Evolutionary conservation across 2,113 vertebrate species (phyloP).

Genomic region (Elephantulus edwardii): DNA sequence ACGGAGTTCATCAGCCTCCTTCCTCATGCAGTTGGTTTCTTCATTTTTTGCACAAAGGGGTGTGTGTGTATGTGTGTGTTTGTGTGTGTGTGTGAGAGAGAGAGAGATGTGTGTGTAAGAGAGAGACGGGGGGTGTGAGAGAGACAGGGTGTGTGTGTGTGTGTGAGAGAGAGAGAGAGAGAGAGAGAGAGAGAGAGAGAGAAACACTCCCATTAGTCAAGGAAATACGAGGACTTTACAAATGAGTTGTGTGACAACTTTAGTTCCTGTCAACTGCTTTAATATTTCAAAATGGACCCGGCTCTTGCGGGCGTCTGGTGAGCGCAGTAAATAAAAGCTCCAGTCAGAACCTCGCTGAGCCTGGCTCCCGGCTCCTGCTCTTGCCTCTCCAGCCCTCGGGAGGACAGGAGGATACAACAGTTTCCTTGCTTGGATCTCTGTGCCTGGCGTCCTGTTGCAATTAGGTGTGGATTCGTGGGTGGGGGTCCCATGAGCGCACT

Average conservation of each 20-base stretch:
- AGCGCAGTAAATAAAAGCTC: not conserved
- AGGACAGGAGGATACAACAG: not conserved
- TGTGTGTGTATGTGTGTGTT: not conserved
- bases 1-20: not conserved
- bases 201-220: not conserved
- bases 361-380: not conserved
- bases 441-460: not conserved
- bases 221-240: not conserved
- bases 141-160: not conserved
- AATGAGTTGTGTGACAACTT: conserved; percentile 4
- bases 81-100: too few relatives aligned
- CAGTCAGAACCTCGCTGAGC: not conserved
- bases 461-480: not conserved
- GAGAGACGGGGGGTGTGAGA: too few relatives aligned
- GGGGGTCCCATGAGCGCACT: not conserved
- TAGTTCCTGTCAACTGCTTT: not conserved
- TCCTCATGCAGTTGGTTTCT: not conserved
- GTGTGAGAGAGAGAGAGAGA: not conserved
- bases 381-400: not conserved
- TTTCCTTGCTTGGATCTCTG: not conserved
- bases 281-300: conserved; percentile 20
- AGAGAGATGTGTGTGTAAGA: too few relatives aligned
- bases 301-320: not conserved
- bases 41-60: not conserved
- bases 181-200: not conserved